Base-by-base conservation (phyloP, 2,797 vertebrate genomes). In the Adrianichthys oophorus region DNA sequence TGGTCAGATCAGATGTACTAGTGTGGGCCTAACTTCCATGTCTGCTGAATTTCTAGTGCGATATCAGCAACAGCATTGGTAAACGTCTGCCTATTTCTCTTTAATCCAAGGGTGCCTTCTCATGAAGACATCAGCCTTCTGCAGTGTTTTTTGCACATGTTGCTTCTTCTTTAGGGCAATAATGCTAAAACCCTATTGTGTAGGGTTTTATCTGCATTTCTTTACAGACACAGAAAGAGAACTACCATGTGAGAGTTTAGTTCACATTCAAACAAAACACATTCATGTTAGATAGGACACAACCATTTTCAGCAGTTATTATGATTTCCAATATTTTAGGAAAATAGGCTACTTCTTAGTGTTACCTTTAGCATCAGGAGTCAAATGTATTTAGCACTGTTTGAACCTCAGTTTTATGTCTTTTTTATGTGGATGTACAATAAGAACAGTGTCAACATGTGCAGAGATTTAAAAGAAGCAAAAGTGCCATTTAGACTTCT, bases 71-170 rank as follows among this genome's bases (percentile, higher is more conserved):
- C 32, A 55, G 61, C 53, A 43, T 62, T 40, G 66, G 53, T 70
- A 70, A 55, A 74, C 68, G 55, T 60, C 59, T 79, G 74, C 83
- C 77, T 83, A 65, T 48, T 78, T 58, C 55, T 68, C 59, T 72
- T 75, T 60, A 71, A 68, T 76, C 80, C 84, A 74, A 76, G 4
- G 62, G 83, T 90, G 87, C 86, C 88, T 88, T 80, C 62, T 74
- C 64, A 51, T 54, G 49, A 65, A 80, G 79, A 83, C 52, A 37
- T 80, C 79, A 65, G 60, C 67, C 45, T 66, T 57, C 51, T 75
- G 48, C 72, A 83, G 65, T 79, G 55, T 77, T 59, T 79, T 21
- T 63, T 71, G 79, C 73, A 78, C 62, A 72, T 65, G 62, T 12
- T 62, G 66, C 70, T 72, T 82, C 65, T 67, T 48, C 42, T 51